Evolutionary conservation across 1,140 invertebrate genomes (phyloP).

Genomic region (Cherax quadricarinatus): DNA sequence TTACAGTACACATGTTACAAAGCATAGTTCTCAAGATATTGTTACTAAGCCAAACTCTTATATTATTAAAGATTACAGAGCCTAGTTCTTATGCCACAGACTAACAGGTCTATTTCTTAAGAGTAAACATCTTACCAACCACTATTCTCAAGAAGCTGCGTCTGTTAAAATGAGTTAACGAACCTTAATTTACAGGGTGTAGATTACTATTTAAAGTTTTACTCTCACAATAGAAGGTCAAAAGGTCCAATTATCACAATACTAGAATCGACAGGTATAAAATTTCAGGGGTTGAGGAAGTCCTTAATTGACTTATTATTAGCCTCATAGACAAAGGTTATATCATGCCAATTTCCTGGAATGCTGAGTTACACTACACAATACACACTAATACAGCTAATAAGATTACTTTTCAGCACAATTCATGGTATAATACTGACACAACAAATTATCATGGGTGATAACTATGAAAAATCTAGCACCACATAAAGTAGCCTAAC

Average conservation of each 20-base stretch:
- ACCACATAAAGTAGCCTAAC: neutral
- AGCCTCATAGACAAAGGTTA: too few relatives aligned
- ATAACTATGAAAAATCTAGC: neutral
- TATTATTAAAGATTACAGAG: neutral
- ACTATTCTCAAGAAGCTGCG: too few relatives aligned
- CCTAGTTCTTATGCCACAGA: neutral
- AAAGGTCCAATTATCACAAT: too few relatives aligned
- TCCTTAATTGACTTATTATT: too few relatives aligned
- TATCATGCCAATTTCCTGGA: neutral
- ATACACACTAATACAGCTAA: neutral
- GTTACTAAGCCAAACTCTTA: neutral
- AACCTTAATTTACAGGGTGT: too few relatives aligned
- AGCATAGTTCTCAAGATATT: neutral
- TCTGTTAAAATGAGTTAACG: too few relatives aligned
- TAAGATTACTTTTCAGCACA: neutral
- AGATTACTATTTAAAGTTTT: too few relatives aligned
- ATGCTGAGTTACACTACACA: neutral
- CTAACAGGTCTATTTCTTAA: neutral
- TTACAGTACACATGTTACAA: neutral
- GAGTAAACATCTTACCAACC: neutral
- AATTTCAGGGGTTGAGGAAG: too few relatives aligned
- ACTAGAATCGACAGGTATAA: too few relatives aligned
- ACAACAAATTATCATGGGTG: neutral
- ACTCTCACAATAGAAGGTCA: neutral
- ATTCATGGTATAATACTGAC: neutral